Base-by-base conservation (phyloP, 2,888 invertebrate genomes). In the Noctua fimbriata region DNA sequence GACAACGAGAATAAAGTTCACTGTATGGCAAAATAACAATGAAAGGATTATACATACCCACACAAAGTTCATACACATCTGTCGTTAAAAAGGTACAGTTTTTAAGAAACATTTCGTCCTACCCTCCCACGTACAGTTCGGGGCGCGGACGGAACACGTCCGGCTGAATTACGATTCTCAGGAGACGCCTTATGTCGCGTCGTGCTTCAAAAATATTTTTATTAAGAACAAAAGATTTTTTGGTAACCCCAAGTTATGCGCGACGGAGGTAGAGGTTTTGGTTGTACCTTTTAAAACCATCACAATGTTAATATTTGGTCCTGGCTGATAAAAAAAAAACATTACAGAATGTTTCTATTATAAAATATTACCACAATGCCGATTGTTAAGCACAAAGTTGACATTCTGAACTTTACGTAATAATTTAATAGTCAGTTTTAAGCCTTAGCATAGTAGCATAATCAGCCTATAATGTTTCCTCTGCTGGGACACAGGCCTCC, bases 171-270 rank as follows among this genome's bases (percentile, higher is more conserved):
- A 87, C 84, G 78, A 86, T 87, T 82, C 86, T 85, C 84, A 80
- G 81, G 82, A 87, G 86, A 84, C 84, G 81, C 83, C 79, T 88
- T 90, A 93, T 91, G 92, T 92, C 92, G 93, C 92, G 92, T 93
- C 90, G 93, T 91, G 90, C 89, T 89, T 90, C 91, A 92, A 90
- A 94, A 92, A 93, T 92, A 93, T 93, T 95, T 94, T 95, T 95
- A 94, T 93, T 93, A 94, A 93, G 92, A 93, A 93, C 92, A 93
- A 92, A 89, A 88, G 87, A 84, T 84, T 88, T 90, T 91, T 90
- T 89, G 90, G 87, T 77, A 81, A 89, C 58, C 55, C 44, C 81
- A 92, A 90, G 85, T 66, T n/a, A 89, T 41, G 70, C 82, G 90
- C 79, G 81, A 2, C 9, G 81, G 92, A 92, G 92, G 24, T 2